These are phyloP conservation scores for Melanotaenia nigrans DNA, from an alignment of 2,797 vertebrate genomes.

Conservation along the genomic window DNA sequence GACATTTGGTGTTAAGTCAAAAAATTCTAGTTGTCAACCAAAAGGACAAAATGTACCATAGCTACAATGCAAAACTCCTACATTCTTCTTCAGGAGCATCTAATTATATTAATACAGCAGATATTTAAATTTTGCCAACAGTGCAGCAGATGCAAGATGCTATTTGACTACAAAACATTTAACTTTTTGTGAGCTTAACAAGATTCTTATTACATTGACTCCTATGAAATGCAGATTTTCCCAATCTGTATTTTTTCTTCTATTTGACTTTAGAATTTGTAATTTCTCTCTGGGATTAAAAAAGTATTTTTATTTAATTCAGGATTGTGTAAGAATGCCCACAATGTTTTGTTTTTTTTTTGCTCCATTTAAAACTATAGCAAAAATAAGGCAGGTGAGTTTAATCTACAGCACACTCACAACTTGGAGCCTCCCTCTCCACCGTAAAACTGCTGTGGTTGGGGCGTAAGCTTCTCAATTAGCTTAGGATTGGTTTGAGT, in stretches of 20 bases:
- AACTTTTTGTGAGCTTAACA: slow-evolving; percentile 26
- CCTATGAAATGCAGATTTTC: slow-evolving; percentile 16
- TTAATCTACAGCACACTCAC: slow-evolving; percentile 19
- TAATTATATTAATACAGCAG: not conserved
- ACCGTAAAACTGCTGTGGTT: slow-evolving; percentile 60
- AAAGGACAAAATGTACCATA: not conserved
- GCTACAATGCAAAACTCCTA: not conserved
- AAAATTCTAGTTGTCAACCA: not conserved
- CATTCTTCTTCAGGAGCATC: not conserved
- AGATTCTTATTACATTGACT: slow-evolving; percentile 21
- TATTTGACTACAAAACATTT: slow-evolving; percentile 24
- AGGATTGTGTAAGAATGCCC: slow-evolving; percentile 26
- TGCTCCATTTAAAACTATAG: not conserved
- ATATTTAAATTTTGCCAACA: slow-evolving; percentile 24
- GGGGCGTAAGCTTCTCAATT: slow-evolving; percentile 76
- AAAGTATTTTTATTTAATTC: too few relatives aligned
- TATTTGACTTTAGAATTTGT: too few relatives aligned
- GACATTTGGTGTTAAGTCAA: not conserved
- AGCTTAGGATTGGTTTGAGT: slow-evolving; percentile 79
- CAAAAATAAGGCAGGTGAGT: slow-evolving; percentile 15
- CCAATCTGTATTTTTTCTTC: too few relatives aligned
- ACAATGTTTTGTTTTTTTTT: not conserved
- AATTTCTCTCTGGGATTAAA: too few relatives aligned
- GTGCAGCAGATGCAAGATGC: not conserved
- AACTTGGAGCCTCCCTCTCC: slow-evolving; percentile 43